Evolutionary conservation across 2,797 vertebrate genomes (phyloP), one percentile per base, ranked within the genome.

Genomic region (Schizothorax lantsangensis): DNA sequence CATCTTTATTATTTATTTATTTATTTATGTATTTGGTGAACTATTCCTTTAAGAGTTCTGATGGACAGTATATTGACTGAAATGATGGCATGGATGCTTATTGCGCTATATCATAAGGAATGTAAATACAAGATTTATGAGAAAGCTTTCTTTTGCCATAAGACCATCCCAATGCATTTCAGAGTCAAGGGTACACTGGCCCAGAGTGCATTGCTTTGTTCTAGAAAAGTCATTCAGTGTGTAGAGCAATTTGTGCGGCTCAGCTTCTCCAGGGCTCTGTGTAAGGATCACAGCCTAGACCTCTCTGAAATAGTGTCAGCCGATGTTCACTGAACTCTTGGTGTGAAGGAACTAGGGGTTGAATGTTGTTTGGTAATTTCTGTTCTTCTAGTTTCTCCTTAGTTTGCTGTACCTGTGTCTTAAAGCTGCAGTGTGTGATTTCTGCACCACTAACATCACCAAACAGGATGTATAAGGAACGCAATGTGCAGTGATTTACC

Each of bases 251-350:
- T 78, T 68, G 90, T 80, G 49, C 38, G 5, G 36, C 72, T 89
- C 79, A 15, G 85, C 78, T 77, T 84, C 72, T 88, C 38, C 72
- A 8, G 17, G 38, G 74, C 85, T 86, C 68, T 71, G 66, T 84
- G 69, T 84, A 86, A 88, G 88, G 89, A 89, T 90, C 88, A 89
- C 68, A 79, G 73, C 43, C 33, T 11, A 81, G 73, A 74, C 47
- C 47, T 43, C 36, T 72, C 83, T 62, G 66, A 66, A 79, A 82
- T 74, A 84, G n/a, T 52, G 62, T 86, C 62, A 54, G 78, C 84
- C 86, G 86, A 92, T 89, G 74, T 49, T 49, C 91, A 94, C 93
- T 75, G 92, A 94, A 71, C 36, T 43, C 14, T 90, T 85, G 47
- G 33, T 68, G 72, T 77, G 14, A 79, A 54, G n/a, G 62, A 78